phyloP scores from a whole-genome alignment of 2,113 vertebrate genomes.

The Cephalophus harveyi region DNA sequence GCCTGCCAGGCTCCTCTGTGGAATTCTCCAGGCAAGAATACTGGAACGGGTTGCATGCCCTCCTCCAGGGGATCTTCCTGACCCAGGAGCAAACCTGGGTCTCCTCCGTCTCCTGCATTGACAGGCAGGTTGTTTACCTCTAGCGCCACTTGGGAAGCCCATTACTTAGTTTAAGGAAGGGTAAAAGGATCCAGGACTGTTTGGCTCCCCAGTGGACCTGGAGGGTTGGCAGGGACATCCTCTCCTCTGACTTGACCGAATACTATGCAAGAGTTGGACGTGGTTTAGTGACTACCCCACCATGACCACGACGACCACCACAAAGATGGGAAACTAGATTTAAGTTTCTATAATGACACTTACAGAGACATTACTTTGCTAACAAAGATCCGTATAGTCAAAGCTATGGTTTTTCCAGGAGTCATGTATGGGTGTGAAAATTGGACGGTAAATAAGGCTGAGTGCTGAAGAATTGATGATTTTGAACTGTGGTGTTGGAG shows the following conservation, averaged over 20 bases:
- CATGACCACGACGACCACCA: background rate
- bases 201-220: background rate
- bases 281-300: background rate
- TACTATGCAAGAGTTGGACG: background rate
- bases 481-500: background rate
- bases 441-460: background rate
- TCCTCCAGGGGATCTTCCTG: too few species aligned
- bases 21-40: too few species aligned
- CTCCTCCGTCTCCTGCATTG: background rate
- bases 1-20: too few species aligned
- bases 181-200: background rate
- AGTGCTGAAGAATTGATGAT: background rate
- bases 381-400: background rate
- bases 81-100: too few species aligned
- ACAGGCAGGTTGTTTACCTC: background rate
- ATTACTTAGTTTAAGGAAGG: background rate
- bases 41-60: too few species aligned
- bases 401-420: background rate
- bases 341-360: background rate
- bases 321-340: background rate
- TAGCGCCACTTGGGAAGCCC: background rate
- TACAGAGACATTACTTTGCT: background rate
- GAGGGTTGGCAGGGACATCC: background rate
- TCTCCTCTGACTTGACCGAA: background rate
- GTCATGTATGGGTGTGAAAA: background rate